Percentiles rank a stretch among this genome's conserved stretches.
Evolutionary conservation across 2,113 vertebrate genomes (phyloP).

Genomic region (Mustelus asterias): DNA sequence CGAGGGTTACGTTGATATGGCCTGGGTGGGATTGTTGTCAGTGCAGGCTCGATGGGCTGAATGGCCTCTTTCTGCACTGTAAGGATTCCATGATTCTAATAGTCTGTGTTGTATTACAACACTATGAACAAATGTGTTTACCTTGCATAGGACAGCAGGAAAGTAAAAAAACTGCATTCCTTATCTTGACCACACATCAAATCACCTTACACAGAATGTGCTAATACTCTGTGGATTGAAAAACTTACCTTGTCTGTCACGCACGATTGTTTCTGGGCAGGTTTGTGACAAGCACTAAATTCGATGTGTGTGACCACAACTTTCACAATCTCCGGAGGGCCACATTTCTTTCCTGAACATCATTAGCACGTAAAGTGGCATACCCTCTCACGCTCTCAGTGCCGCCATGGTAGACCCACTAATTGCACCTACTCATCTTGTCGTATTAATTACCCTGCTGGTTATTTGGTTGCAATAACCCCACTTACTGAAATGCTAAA

Average conservation of each 20-base stretch:
- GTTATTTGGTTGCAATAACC: not conserved
- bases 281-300: not conserved
- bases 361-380: not conserved
- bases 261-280: not conserved
- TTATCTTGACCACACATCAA: not conserved
- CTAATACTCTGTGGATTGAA: not conserved
- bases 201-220: not conserved
- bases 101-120: not conserved
- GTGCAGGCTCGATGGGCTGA: too few species aligned
- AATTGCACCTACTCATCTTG: not conserved
- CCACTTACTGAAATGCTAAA: not conserved
- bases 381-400: not conserved
- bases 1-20: too few species aligned
- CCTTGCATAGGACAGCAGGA: not conserved
- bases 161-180: not conserved
- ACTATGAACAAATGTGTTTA: not conserved
- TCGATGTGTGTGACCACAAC: not conserved
- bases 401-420: not conserved
- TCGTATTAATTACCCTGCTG: not conserved
- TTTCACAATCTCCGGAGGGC: not conserved
- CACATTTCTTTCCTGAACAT: not conserved
- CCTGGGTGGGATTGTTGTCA: too few species aligned
- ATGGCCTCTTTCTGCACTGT: too few species aligned
- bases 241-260: not conserved
- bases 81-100: too few species aligned